Evolutionary conservation across 2,797 vertebrate species (phyloP).

Genomic region (Coranthus polyacanthus): DNA sequence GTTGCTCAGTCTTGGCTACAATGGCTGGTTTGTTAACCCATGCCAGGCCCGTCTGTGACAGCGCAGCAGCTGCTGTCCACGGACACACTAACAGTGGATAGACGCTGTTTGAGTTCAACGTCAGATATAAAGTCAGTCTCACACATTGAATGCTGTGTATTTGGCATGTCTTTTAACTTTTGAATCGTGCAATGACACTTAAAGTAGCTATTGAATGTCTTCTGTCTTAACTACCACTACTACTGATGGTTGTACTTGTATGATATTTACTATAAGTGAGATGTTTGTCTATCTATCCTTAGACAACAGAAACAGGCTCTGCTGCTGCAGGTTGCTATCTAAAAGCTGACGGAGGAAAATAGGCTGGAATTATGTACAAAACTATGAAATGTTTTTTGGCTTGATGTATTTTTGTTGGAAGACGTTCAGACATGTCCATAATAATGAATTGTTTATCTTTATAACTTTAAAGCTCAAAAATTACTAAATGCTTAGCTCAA

Average conservation of each 20-base stretch:
- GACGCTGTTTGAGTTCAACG: no score
- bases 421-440: no score
- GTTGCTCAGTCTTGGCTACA: not conserved
- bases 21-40: conserved; percentile 6
- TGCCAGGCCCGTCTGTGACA: no score
- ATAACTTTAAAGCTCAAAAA: not conserved
- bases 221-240: not conserved
- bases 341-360: not conserved
- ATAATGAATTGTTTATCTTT: no score
- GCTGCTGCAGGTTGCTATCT: not conserved
- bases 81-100: not conserved
- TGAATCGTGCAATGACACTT: not conserved
- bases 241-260: not conserved
- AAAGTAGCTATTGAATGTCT: not conserved
- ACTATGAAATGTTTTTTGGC: not conserved
- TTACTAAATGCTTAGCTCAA: not conserved
- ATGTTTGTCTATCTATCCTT: no score
- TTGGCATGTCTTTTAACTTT: not conserved
- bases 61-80: conserved; percentile 13
- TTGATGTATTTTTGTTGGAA: no score
- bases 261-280: not conserved
- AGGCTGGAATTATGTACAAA: no score
- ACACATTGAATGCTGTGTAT: not conserved
- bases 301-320: no score
- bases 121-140: not conserved